Percentiles rank a stretch among this genome's conserved stretches.
These are phyloP conservation scores for Sinhomidia bicolor DNA, from an alignment of 2,888 invertebrate genomes.

Conservation along the genomic window DNA sequence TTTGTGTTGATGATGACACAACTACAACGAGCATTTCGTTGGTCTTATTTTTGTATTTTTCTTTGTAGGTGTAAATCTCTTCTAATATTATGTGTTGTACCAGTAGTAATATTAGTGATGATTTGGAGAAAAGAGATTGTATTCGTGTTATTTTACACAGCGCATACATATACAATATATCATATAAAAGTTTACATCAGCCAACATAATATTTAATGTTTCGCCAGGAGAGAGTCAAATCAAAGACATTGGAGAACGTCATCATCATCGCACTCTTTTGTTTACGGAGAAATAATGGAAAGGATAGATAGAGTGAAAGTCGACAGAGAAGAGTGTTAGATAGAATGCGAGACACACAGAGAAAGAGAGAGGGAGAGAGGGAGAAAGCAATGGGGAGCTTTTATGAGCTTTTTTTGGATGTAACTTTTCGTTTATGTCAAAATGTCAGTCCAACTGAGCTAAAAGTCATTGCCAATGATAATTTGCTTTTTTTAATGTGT, in stretches of 20 bases:
- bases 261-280: background rate
- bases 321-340: background rate
- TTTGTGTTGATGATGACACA: background rate
- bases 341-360: no score
- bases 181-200: no score
- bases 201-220: background rate
- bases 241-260: background rate
- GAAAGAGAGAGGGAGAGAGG: no score
- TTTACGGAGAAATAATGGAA: constrained; percentile 2
- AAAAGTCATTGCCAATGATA: constrained; percentile 57
- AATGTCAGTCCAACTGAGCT: constrained; percentile 41
- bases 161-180: no score
- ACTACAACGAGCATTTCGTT: background rate
- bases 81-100: background rate
- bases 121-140: background rate
- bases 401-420: constrained; percentile 22
- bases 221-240: background rate
- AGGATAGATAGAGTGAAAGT: background rate
- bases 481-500: constrained; percentile 51
- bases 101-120: no score
- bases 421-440: constrained; percentile 41
- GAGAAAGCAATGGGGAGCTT: constrained; percentile 14
- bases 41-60: background rate
- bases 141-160: no score
- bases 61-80: background rate